Percentiles rank a stretch among this genome's conserved stretches.
Evolutionary conservation across 2,113 vertebrate species (phyloP).

Genomic region (Nematolebias whitei): DNA sequence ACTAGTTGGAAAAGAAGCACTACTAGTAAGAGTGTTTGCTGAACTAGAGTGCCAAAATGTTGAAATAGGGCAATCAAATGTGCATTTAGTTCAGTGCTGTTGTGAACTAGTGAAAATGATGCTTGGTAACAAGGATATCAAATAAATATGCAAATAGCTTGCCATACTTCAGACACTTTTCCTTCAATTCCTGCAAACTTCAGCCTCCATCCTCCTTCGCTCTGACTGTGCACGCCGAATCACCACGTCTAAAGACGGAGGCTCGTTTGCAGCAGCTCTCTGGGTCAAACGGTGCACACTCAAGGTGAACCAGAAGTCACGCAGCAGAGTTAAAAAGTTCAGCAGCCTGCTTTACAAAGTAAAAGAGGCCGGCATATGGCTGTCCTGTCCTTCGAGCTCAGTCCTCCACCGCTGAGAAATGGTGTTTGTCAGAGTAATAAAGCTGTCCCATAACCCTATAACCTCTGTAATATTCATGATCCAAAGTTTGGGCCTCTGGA

Average conservation of each 20-base stretch:
- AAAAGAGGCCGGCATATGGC: constrained; percentile 49
- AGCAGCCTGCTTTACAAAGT: constrained; percentile 46
- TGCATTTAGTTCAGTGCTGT: no score
- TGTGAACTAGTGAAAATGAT: no score
- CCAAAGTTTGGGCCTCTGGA: constrained; percentile 62
- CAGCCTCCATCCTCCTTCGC: neutral
- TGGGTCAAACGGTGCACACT: constrained; percentile 30
- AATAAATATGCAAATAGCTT: no score
- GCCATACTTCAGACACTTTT: constrained; percentile 26
- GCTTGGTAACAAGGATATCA: no score
- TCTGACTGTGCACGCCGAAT: constrained; percentile 51
- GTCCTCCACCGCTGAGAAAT: constrained; percentile 45
- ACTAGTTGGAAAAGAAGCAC: no score
- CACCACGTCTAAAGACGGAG: constrained; percentile 51
- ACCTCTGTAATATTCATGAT: constrained; percentile 72
- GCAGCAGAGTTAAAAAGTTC: constrained; percentile 50
- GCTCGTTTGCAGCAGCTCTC: constrained; percentile 39
- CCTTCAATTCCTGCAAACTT: constrained; percentile 30
- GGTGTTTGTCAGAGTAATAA: constrained; percentile 72
- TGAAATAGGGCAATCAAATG: no score
- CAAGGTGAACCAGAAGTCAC: constrained; percentile 61
- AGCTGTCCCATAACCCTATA: constrained; percentile 72
- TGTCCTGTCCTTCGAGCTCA: constrained; percentile 44
- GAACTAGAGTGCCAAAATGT: no score
- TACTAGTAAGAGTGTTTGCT: no score